Evolutionary conservation across 2,113 vertebrate genomes (phyloP).

Genomic region (Dicaeum eximium): DNA sequence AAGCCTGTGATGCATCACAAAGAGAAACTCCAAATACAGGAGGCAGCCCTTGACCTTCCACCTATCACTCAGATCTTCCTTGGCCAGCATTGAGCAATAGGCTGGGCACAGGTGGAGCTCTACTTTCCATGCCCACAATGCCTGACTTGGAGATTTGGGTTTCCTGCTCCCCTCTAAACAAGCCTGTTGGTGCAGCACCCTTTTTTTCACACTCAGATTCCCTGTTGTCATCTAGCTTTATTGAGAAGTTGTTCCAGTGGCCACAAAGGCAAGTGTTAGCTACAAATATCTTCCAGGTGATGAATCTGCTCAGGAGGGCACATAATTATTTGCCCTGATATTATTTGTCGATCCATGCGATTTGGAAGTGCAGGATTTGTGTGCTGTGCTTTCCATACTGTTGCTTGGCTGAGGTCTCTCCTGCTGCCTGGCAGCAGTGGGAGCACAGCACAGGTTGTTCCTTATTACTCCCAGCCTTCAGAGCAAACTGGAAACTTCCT

Average conservation of each 20-base stretch:
- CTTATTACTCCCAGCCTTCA: not conserved
- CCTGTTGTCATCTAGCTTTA: not conserved
- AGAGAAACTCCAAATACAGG: not conserved
- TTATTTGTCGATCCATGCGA: accelerated
- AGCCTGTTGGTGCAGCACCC: not conserved
- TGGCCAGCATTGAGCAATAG: not conserved
- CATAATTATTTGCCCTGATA: not conserved
- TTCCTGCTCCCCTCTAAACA: not conserved
- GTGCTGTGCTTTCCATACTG: not conserved
- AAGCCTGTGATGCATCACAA: not conserved
- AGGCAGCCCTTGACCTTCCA: not conserved
- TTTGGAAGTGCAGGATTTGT: not conserved
- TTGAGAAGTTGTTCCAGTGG: not conserved
- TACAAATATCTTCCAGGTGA: not conserved
- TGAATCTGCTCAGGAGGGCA: not conserved
- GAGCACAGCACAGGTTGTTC: not conserved
- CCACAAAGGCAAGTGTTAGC: not conserved
- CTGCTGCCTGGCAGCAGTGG: not conserved
- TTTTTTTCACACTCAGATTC: not conserved
- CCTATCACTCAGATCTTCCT: not conserved
- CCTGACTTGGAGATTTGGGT: not conserved
- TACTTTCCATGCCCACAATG: not conserved
- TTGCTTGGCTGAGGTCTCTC: not conserved
- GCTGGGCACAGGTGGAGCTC: not conserved
- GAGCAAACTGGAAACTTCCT: not conserved